phyloP scores from a whole-genome alignment of 2,113 vertebrate species.

The Corythoichthys intestinalis region DNA sequence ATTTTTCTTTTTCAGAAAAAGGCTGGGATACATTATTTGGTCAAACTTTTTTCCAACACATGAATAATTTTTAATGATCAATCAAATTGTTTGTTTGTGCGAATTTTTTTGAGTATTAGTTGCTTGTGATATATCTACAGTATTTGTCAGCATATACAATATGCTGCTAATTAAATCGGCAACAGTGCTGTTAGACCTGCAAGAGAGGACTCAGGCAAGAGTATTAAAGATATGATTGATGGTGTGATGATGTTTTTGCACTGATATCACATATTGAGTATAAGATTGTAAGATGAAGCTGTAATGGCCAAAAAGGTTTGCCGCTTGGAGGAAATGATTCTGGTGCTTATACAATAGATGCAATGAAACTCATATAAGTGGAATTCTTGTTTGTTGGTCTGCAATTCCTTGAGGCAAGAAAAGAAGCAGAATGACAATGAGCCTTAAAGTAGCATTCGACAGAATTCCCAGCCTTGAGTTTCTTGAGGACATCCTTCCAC shows the following conservation, averaged over 20 bases:
- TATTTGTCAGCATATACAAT: background rate
- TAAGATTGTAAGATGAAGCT: background rate
- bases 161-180: background rate
- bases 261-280: slow-evolving; percentile 4
- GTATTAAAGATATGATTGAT: background rate
- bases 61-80: background rate
- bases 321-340: slow-evolving; percentile 14
- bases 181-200: background rate
- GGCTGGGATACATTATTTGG: background rate
- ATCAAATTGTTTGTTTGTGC: background rate
- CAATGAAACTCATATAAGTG: slow-evolving; percentile 31
- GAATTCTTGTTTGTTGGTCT: slow-evolving; percentile 33
- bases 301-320: slow-evolving; percentile 6
- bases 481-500: slow-evolving; percentile 32
- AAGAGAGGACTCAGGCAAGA: background rate
- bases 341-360: slow-evolving; percentile 13
- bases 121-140: background rate
- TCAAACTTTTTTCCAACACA: background rate
- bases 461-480: slow-evolving; percentile 25
- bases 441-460: slow-evolving; percentile 46
- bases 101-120: background rate
- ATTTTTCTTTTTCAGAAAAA: background rate
- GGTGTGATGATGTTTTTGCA: background rate
- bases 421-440: slow-evolving; percentile 23
- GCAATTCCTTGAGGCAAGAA: slow-evolving; percentile 31